Evolutionary conservation across 2,113 vertebrate species (phyloP).

Genomic region (Melanerpes formicivorus): DNA sequence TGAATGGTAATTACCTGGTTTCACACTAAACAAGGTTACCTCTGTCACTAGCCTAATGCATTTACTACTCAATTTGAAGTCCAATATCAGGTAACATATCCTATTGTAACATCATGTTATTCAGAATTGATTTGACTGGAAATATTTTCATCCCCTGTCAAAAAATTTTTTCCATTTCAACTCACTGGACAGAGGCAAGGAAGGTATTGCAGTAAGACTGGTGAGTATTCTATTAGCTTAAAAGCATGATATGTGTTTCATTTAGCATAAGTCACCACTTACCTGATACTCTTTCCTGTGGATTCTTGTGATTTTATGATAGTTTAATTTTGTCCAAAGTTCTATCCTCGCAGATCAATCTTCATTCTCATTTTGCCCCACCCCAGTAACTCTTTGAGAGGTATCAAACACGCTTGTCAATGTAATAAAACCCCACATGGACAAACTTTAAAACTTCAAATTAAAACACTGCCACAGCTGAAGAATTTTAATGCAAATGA

Average conservation of each 20-base stretch:
- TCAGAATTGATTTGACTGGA: background rate
- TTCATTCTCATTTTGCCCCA: too few relatives aligned
- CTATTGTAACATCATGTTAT: background rate
- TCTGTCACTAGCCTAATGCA: background rate
- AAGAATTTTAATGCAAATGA: background rate
- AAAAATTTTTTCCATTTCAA: background rate
- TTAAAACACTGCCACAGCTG: background rate
- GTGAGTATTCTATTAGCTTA: background rate
- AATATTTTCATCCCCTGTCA: background rate
- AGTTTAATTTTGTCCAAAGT: background rate
- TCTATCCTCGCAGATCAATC: too few relatives aligned
- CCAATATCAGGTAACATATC: background rate
- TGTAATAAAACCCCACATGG: background rate
- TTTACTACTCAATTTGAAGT: background rate
- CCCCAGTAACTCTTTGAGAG: too few relatives aligned
- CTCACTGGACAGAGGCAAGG: background rate
- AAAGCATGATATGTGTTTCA: background rate
- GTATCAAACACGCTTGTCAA: background rate
- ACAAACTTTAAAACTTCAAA: background rate
- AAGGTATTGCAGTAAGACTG: background rate
- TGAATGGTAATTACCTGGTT: background rate
- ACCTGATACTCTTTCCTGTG: background rate
- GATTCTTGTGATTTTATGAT: background rate
- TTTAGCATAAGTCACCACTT: background rate
- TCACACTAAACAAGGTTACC: background rate